Evolutionary conservation across 2,113 vertebrate species (phyloP).

Genomic region (Albula glossodonta): DNA sequence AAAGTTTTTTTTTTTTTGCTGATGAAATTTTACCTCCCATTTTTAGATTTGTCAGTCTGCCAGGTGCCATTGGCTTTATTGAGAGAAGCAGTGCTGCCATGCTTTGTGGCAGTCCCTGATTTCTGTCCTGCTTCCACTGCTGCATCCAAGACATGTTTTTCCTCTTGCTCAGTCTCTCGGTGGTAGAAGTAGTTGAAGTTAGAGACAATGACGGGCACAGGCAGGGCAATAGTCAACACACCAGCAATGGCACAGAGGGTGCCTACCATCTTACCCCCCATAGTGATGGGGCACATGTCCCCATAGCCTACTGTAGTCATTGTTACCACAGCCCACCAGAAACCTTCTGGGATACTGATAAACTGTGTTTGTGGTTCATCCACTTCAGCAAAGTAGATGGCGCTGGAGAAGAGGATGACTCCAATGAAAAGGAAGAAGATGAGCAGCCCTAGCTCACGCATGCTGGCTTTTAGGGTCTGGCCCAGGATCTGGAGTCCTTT

Average conservation of each 20-base stretch:
- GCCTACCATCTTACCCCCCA: conserved; percentile 95
- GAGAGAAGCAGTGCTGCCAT: conserved; percentile 80
- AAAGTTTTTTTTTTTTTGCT: too few species aligned
- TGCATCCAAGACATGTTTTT: conserved; percentile 79
- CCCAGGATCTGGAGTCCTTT: conserved; percentile 91
- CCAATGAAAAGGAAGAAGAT: conserved; percentile 99
- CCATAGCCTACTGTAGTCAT: conserved; percentile 98
- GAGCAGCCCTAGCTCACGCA: conserved; percentile 88
- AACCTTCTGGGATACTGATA: conserved; percentile 94
- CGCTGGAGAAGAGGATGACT: conserved; percentile 97
- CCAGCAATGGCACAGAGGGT: conserved; percentile 94
- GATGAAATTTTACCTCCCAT: conserved; percentile 55
- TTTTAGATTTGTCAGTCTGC: conserved; percentile 74
- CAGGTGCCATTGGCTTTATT: conserved; percentile 82
- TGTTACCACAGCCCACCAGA: conserved; percentile 99
- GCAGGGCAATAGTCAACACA: conserved; percentile 93
- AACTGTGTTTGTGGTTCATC: conserved; percentile 95
- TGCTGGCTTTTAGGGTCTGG: conserved; percentile 87
- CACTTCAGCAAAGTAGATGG: conserved; percentile 93
- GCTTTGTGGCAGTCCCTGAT: conserved; percentile 63
- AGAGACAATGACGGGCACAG: conserved; percentile 96
- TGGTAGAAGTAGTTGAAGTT: conserved; percentile 99
- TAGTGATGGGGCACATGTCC: conserved; percentile 93
- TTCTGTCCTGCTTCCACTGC: conserved; percentile 76
- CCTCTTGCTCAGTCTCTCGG: conserved; percentile 88